Percentiles rank a stretch among this genome's conserved stretches.
Evolutionary conservation across 2,797 vertebrate genomes (phyloP).

Genomic region (Falco cherrug): DNA sequence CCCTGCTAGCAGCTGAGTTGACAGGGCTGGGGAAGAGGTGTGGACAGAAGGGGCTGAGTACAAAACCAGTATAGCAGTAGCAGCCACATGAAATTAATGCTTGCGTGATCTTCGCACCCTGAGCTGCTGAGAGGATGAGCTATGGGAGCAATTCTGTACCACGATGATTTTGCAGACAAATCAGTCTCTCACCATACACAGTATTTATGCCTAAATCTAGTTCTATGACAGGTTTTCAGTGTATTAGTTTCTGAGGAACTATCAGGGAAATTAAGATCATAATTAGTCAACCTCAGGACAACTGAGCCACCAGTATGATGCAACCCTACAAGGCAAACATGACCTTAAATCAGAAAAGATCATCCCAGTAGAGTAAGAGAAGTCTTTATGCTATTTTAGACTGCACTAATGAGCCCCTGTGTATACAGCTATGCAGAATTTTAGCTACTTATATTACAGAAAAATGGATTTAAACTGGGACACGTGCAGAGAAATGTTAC

Average conservation of each 20-base stretch:
- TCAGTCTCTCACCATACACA: slow-evolving; percentile 15
- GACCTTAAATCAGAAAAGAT: slow-evolving; percentile 40
- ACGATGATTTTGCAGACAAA: slow-evolving; percentile 22
- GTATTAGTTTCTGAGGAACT: too few species aligned
- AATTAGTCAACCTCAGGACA: slow-evolving; percentile 27
- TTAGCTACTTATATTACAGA: neutral
- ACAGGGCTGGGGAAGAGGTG: neutral
- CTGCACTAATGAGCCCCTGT: neutral
- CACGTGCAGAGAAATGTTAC: neutral
- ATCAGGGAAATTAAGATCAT: slow-evolving; percentile 56
- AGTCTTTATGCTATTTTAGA: neutral
- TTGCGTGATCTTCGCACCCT: neutral
- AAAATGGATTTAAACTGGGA: neutral
- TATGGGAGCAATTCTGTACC: slow-evolving; percentile 13
- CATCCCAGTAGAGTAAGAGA: neutral
- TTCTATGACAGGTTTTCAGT: neutral
- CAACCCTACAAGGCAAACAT: slow-evolving; percentile 31
- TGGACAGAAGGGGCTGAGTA: neutral
- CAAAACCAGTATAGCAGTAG: neutral
- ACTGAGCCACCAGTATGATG: neutral
- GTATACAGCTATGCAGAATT: neutral
- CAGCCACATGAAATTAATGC: neutral
- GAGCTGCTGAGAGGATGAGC: slow-evolving; percentile 8
- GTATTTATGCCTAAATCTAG: slow-evolving; percentile 25
- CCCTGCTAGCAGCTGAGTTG: neutral